These are phyloP conservation scores for Drosophila suboccidentalis DNA, from an alignment of 2,888 invertebrate species.

Conservation along the genomic window DNA sequence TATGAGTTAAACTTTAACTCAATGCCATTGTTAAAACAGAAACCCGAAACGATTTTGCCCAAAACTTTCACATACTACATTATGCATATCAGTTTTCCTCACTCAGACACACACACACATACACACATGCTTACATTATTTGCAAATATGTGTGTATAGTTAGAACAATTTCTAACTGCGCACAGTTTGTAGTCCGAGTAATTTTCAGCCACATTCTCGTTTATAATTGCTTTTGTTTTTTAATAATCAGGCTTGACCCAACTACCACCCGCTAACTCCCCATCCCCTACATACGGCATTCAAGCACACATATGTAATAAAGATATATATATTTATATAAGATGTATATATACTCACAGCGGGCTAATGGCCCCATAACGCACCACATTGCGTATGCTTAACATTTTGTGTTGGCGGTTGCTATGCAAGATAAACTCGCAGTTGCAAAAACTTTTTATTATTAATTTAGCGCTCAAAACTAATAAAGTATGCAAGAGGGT, in stretches of 20 bases:
- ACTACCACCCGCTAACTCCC: slow-evolving; percentile 20
- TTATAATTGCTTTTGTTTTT: slow-evolving; percentile 78
- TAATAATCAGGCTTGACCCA: slow-evolving; percentile 74
- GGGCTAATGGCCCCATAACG: slow-evolving; percentile 46
- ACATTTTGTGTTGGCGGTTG: slow-evolving; percentile 52
- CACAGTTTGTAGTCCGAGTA: slow-evolving; percentile 59
- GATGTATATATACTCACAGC: slow-evolving; percentile 6
- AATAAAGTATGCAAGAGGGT: slow-evolving; percentile 64
- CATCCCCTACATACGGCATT: slow-evolving; percentile 3
- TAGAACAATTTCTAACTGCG: slow-evolving; percentile 51
- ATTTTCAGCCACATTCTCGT: slow-evolving; percentile 58
- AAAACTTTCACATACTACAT: slow-evolving; percentile 58
- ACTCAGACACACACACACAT: slow-evolving; percentile 6
- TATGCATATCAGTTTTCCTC: slow-evolving; percentile 55
- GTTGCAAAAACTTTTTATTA: slow-evolving; percentile 68
- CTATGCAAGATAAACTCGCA: slow-evolving; percentile 63
- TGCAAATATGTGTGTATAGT: slow-evolving; percentile 27
- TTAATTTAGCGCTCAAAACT: slow-evolving; percentile 75
- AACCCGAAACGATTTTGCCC: slow-evolving; percentile 25
- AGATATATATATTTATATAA: slow-evolving; percentile 1
- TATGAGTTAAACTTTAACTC: slow-evolving; percentile 43
- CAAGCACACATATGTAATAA: neutral
- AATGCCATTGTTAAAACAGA: slow-evolving; percentile 31
- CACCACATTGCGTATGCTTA: slow-evolving; percentile 67
- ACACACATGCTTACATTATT: neutral